Evolutionary conservation across 2,113 vertebrate genomes (phyloP).

Genomic region (Macaca fascicularis): DNA sequence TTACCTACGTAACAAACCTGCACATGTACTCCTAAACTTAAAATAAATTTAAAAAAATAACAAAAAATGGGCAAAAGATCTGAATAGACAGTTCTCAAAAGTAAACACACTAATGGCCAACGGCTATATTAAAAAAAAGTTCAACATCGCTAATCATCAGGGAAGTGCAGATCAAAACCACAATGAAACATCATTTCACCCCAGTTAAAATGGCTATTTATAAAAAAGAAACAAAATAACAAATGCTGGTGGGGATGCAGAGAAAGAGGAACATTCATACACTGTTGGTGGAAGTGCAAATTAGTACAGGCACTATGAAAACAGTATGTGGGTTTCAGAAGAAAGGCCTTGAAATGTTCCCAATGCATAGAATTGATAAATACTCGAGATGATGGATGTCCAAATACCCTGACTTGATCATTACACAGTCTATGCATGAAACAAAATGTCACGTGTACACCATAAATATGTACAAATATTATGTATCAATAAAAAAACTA

Average conservation of each 20-base stretch:
- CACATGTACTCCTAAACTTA: no score
- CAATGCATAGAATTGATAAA: not conserved
- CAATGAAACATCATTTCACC: not conserved
- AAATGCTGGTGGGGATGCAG: not conserved
- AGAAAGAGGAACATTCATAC: not conserved
- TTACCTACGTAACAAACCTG: no score
- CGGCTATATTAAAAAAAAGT: not conserved
- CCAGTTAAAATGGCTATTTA: not conserved
- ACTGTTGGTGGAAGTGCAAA: not conserved
- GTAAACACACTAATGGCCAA: not conserved
- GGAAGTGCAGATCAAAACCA: not conserved
- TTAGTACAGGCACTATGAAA: not conserved
- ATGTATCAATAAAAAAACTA: not conserved
- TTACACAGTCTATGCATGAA: not conserved
- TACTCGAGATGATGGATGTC: not conserved
- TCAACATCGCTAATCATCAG: not conserved
- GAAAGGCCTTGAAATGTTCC: not conserved
- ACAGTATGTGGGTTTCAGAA: not conserved
- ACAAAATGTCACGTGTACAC: not conserved
- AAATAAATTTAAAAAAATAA: no score
- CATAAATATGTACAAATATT: not conserved
- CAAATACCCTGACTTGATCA: not conserved
- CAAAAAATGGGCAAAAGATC: not conserved
- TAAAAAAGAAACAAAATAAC: not conserved
- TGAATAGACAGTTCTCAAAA: not conserved